phyloP scores from a whole-genome alignment of 2,888 invertebrate species.

The Macropis europaea region DNA sequence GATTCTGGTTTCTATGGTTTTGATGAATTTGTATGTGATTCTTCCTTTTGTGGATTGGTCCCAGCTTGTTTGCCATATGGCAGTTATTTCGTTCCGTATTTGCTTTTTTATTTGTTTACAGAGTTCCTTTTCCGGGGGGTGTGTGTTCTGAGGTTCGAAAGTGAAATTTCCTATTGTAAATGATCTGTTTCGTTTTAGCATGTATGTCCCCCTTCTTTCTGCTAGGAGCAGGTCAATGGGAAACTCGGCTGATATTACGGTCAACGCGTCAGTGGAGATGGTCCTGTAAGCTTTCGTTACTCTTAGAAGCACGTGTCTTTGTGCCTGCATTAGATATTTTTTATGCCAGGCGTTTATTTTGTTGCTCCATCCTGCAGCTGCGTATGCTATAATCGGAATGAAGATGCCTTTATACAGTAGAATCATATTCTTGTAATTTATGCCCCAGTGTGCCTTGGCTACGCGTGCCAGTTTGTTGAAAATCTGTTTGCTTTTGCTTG shows the following conservation, averaged over 20 bases:
- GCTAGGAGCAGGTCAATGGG: neutral
- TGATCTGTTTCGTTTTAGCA: neutral
- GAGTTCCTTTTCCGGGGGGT: neutral
- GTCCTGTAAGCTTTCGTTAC: neutral
- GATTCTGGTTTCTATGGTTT: neutral
- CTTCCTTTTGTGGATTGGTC: neutral
- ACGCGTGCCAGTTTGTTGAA: neutral
- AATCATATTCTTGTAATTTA: neutral
- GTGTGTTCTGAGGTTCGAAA: neutral
- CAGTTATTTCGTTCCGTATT: neutral
- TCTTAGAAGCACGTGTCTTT: neutral
- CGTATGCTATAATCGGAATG: neutral
- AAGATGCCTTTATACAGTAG: constrained; percentile 1
- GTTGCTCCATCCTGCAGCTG: neutral
- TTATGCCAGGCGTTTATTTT: neutral
- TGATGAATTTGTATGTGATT: neutral
- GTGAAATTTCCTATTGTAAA: neutral
- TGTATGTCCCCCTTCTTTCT: neutral
- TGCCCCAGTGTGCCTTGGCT: neutral
- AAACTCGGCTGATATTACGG: neutral
- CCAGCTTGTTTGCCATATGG: neutral
- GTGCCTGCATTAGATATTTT: neutral
- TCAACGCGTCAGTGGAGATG: neutral
- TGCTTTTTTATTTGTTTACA: neutral
- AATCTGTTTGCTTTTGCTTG: neutral